Evolutionary conservation across 1,140 invertebrate species (phyloP), one percentile per base, ranked within the genome.

Genomic region (Phortica variegata): DNA sequence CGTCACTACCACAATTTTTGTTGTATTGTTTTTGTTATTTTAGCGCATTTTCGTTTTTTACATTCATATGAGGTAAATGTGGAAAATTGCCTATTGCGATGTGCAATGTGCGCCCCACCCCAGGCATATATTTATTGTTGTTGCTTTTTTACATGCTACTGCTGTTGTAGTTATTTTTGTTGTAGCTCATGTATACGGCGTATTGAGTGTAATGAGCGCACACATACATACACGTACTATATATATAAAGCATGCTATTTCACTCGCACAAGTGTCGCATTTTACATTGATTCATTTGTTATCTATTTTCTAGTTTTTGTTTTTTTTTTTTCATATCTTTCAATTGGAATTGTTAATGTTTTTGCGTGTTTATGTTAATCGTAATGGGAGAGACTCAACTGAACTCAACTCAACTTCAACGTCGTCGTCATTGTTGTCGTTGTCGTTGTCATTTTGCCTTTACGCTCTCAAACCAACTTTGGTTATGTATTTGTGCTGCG

Each of bases 311-410:
- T 2, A 36, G 26, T 50, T 47, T 41, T 52, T 52, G 39, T 53
- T 59, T 50, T 45, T 39, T 32, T 43, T 47, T 17, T 61, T 69
- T 61, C 62, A 49, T 68, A 66, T 62, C 60, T 68, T n/a, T 36
- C 9, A 5, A 6, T 18, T 17, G 49, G 47, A 60, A 47, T 58
- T 71, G 60, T 72, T 71, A 68, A 71, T 71, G 66, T 71, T 68
- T 71, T 71, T 69, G 68, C 68, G 66, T 72, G 68, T 71, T 71
- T 71, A 71, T 71, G 66, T 71, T 71, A 71, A 71, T 71, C 68
- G 62, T 39, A 34, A 36, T 21, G 40, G 26, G 20, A 47, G 18
- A 53, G 20, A 10, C n/a, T n/a, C 31, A 37, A 43, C 41, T 41
- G 47, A 43, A 43, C 45, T 58, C 48, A 56, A 21, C 23, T 53